A percentile compares a stretch with the other conserved stretches of the same genome.
phyloP scores from a whole-genome alignment of 2,888 invertebrate species.

The Drosophila barbarae region DNA sequence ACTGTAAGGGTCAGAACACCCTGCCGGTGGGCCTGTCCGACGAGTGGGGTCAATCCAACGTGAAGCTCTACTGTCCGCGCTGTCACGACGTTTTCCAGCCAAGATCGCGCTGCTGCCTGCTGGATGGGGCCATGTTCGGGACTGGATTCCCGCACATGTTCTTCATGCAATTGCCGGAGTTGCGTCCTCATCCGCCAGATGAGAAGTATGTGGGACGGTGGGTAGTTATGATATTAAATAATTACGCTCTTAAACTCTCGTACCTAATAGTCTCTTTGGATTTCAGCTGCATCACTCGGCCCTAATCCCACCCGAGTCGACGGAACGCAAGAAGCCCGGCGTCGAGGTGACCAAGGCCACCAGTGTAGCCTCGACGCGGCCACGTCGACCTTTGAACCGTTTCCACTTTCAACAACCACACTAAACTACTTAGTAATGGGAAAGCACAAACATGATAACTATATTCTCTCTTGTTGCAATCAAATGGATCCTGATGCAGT shows the following conservation, averaged over 20 bases:
- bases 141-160: conserved; percentile 62
- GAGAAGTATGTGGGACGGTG: conserved; percentile 57
- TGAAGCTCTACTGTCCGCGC: conserved; percentile 60
- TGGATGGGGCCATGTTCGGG: conserved; percentile 65
- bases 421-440: not conserved
- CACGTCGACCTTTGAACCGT: not conserved
- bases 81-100: conserved; percentile 55
- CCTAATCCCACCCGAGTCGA: conserved; percentile 1
- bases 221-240: conserved; percentile 9
- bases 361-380: not conserved
- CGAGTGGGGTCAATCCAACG: conserved; percentile 19
- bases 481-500: conserved; percentile 11
- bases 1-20: conserved; percentile 45
- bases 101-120: conserved; percentile 3
- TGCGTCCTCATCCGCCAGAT: conserved; percentile 38
- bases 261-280: conserved; percentile 46
- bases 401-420: not conserved
- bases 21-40: conserved; percentile 56
- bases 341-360: not conserved
- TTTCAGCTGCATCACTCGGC: conserved; percentile 54
- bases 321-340: not conserved
- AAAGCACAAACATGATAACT: conserved; percentile 12
- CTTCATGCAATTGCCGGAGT: conserved; percentile 56
- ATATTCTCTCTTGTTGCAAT: conserved; percentile 1
- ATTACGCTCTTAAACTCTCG: not conserved